Base-by-base conservation (phyloP, 2,888 invertebrate genomes). In the Strigamia crassipes region DNA sequence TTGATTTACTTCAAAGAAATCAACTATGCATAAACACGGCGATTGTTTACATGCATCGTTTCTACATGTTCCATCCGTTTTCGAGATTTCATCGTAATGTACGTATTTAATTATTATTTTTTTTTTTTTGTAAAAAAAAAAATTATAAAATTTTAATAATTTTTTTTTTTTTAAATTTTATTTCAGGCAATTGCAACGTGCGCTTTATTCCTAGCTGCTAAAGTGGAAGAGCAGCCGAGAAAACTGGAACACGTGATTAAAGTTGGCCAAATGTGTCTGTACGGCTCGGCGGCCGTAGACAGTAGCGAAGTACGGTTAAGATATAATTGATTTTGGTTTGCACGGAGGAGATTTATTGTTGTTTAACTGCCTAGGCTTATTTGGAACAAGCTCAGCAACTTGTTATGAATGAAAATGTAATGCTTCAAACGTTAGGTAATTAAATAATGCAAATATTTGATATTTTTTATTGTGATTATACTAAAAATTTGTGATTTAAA, bases 11-110 rank as follows among this genome's bases (percentile, higher is more conserved):
- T 13, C 13, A 18, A 66, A 89, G 91, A 89, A 95, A 96, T 79
- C 98, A 98, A 90, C 90, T 98, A 90, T 98, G 98, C 88, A 98
- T 98, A 89, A 99, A 98, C 90, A 98, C 98, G 83, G 99, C 98
- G 42, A 98, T 98, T 87, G 98, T 99, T 82, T 99, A 99, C 87
- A 97, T 99, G 97, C 99, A 99, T 89, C 92, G 99, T 82, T 99
- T 99, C 90, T 99, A 97, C 90, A 96, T 98, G 90, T 97, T 96
- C 90, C 98, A 99, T 88, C 96, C 98, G 18, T 96, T 99, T 90
- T 93, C 95, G 81, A 94, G 94, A 88, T 99, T 98, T 88, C 96
- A 96, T 89, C 92, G 97, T 88, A 95, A 96, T 89, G 89, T 89
- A 86, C 87, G 88, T 87, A 84, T 79, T 38, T 56, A 46, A 10